These are phyloP conservation scores for Corythornis leucogaster DNA, from an alignment of 2,797 vertebrate species.

Conservation along the genomic window DNA sequence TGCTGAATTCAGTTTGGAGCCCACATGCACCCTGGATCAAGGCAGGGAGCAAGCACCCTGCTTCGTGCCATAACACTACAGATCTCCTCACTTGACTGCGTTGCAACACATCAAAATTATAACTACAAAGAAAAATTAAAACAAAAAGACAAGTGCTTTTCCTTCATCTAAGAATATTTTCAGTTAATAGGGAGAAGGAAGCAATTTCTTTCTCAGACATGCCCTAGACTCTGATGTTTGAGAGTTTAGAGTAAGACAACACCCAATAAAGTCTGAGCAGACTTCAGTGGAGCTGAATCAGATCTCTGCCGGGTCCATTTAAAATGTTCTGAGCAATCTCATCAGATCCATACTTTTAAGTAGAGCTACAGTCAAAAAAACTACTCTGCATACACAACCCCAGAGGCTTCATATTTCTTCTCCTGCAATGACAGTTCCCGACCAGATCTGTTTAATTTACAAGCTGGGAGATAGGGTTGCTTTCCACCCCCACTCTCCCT, in stretches of 20 bases:
- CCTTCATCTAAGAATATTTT: not conserved
- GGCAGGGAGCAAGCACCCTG: not conserved
- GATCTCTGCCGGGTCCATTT: conserved; percentile 47
- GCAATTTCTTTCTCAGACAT: conserved; percentile 65
- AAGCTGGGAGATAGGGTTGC: conserved; percentile 56
- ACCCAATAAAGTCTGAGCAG: not conserved
- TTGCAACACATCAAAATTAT: not conserved
- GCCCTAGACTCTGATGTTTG: conserved; percentile 51
- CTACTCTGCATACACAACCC: conserved; percentile 66
- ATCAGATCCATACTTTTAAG: conserved; percentile 73
- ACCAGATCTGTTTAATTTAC: conserved; percentile 65
- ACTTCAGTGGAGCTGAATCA: conserved; percentile 8
- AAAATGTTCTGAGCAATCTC: conserved; percentile 72
- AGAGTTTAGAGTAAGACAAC: conserved; percentile 3
- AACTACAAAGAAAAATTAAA: not conserved
- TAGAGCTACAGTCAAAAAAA: conserved; percentile 70
- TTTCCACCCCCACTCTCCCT: not conserved
- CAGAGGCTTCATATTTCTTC: conserved; percentile 64
- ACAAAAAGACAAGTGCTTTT: not conserved
- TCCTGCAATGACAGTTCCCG: conserved; percentile 34
- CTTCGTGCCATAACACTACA: not conserved
- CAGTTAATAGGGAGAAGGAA: conserved; percentile 22
- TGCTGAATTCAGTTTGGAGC: not conserved
- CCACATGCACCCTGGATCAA: not conserved
- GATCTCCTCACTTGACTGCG: not conserved